Evolutionary conservation across 2,797 vertebrate species (phyloP).

Genomic region (Sebastes paucispinis): DNA sequence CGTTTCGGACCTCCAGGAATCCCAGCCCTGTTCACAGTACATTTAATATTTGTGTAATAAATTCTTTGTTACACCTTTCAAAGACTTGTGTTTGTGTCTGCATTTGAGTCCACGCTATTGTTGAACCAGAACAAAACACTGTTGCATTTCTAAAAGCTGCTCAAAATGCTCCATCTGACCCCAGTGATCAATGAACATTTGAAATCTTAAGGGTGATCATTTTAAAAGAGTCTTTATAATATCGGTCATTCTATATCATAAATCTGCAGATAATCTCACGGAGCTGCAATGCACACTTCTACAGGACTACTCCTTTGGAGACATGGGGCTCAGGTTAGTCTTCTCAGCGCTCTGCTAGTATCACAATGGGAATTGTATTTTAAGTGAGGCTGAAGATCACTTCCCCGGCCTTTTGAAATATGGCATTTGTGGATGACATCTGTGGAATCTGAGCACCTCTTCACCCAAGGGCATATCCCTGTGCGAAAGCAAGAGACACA

Average conservation of each 20-base stretch:
- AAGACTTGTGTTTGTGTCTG: no score
- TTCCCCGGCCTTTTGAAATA: constrained; percentile 46
- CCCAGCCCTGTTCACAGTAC: no score
- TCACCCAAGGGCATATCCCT: constrained; percentile 52
- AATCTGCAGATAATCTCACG: neutral
- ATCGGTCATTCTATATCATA: neutral
- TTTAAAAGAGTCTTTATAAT: neutral
- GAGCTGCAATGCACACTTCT: neutral
- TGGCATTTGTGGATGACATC: constrained; percentile 55
- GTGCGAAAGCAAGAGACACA: constrained; percentile 16
- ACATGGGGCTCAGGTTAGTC: constrained; percentile 20
- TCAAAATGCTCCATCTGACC: neutral
- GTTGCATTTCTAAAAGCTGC: neutral
- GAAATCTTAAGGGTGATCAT: neutral
- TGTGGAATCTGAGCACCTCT: constrained; percentile 52
- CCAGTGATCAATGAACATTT: neutral
- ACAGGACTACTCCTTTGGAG: neutral
- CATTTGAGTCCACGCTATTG: no score
- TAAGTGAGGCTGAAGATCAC: constrained; percentile 50
- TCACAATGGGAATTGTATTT: constrained; percentile 55
- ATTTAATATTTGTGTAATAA: no score
- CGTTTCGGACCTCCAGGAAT: no score
- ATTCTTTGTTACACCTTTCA: no score
- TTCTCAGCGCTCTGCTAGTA: constrained; percentile 14
- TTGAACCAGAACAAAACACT: no score